These are phyloP conservation scores for Lymantria monacha DNA, from an alignment of 2,888 invertebrate genomes.

Conservation along the genomic window DNA sequence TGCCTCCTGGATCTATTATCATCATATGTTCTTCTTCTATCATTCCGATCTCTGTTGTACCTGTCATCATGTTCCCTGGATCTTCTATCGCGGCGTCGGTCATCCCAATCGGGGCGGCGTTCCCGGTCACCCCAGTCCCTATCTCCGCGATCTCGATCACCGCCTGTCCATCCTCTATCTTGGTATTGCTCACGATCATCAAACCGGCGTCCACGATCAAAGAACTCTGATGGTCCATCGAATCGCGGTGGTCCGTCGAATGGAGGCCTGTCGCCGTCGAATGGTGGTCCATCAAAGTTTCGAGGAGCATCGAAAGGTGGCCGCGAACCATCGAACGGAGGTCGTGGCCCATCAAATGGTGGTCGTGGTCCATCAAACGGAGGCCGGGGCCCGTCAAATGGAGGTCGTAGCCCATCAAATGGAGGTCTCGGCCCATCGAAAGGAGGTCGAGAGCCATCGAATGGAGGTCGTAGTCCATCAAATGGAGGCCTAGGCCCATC, in stretches of 20 bases:
- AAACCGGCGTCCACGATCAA: slow-evolving; percentile 66
- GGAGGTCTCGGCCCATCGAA: slow-evolving; percentile 41
- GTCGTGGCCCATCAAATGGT: slow-evolving; percentile 40
- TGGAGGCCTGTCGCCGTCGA: slow-evolving; percentile 37
- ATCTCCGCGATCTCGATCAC: slow-evolving; percentile 47
- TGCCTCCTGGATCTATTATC: slow-evolving; percentile 28
- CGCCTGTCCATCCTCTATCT: slow-evolving; percentile 64
- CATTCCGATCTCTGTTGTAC: slow-evolving; percentile 44
- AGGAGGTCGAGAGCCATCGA: slow-evolving; percentile 47
- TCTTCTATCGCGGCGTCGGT: slow-evolving; percentile 54
- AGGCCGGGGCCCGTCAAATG: slow-evolving; percentile 56
- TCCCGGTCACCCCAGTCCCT: slow-evolving; percentile 17
- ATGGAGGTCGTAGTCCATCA: slow-evolving; percentile 48
- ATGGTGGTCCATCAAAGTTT: slow-evolving; percentile 20
- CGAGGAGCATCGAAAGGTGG: slow-evolving; percentile 36
- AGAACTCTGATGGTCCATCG: slow-evolving; percentile 65
- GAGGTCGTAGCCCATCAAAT: slow-evolving; percentile 43
- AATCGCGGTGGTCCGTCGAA: slow-evolving; percentile 37
- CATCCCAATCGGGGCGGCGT: slow-evolving; percentile 44
- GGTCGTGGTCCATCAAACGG: slow-evolving; percentile 41
- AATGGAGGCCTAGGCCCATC: slow-evolving; percentile 50
- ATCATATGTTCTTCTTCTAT: slow-evolving; percentile 49
- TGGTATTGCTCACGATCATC: slow-evolving; percentile 66
- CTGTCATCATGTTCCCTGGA: slow-evolving; percentile 52
- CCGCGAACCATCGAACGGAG: slow-evolving; percentile 44